phyloP scores from a whole-genome alignment of 2,113 vertebrate species.

The Periophthalmodon schlosseri region DNA sequence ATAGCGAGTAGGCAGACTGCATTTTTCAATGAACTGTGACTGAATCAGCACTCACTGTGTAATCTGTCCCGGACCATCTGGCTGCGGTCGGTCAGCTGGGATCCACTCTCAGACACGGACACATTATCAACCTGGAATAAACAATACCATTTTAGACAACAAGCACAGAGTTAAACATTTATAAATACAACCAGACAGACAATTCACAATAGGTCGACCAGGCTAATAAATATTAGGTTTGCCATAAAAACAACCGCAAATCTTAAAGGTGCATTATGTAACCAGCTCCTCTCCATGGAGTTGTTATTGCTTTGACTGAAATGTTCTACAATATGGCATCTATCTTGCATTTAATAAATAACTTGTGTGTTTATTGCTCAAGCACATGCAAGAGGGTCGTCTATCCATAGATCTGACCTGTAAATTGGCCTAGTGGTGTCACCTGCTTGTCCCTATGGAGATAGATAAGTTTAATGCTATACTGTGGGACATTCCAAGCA shows the following conservation, averaged over 20 bases:
- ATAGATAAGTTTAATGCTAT: not conserved
- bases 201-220: not conserved
- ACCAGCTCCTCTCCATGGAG: not conserved
- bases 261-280: no score
- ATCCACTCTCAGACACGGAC: slow-evolving; percentile 65
- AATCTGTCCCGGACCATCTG: slow-evolving; percentile 83
- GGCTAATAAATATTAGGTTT: no score
- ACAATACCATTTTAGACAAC: not conserved
- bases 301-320: no score
- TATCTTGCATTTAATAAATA: not conserved
- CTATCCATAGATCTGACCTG: no score
- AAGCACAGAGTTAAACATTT: not conserved
- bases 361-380: not conserved
- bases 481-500: no score
- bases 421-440: no score
- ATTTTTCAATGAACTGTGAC: not conserved
- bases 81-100: slow-evolving; percentile 77
- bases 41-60: slow-evolving; percentile 60
- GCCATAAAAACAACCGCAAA: no score
- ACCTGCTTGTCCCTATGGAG: no score
- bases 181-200: not conserved
- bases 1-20: not conserved
- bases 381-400: not conserved
- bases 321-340: no score
- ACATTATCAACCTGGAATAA: slow-evolving; percentile 74